phyloP scores from a whole-genome alignment of 1,140 invertebrate genomes.

The Hestina assimilis region DNA sequence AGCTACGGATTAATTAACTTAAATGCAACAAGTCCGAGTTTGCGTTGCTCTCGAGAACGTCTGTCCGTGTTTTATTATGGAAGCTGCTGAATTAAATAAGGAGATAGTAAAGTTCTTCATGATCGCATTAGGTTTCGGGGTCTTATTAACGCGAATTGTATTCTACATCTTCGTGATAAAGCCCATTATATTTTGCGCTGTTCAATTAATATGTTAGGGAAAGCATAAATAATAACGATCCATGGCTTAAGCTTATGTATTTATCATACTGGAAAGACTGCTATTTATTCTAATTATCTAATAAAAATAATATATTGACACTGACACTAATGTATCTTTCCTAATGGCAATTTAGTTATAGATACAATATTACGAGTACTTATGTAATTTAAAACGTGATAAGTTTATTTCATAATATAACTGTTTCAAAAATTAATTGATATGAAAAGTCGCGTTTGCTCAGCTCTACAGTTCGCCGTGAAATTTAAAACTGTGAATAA shows the following conservation, averaged over 20 bases:
- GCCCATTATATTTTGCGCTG: slow-evolving; percentile 6
- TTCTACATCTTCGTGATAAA: slow-evolving; percentile 21
- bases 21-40: slow-evolving; percentile 74
- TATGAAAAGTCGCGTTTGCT: slow-evolving; percentile 49
- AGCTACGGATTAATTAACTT: slow-evolving; percentile 71
- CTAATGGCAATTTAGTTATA: neutral
- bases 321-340: neutral
- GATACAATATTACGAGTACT: neutral
- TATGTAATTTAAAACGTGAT: neutral
- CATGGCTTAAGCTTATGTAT: slow-evolving; percentile 1
- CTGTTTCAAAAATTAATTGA: slow-evolving; percentile 38
- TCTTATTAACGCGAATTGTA: slow-evolving; percentile 16
- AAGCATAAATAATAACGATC: slow-evolving; percentile 17
- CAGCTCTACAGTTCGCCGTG: slow-evolving; percentile 39
- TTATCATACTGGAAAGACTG: neutral
- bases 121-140: slow-evolving; percentile 27
- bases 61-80: slow-evolving; percentile 70
- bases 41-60: slow-evolving; percentile 63
- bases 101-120: slow-evolving; percentile 41
- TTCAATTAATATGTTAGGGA: slow-evolving; percentile 24
- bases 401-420: slow-evolving; percentile 9
- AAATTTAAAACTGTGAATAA: slow-evolving; percentile 37
- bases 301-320: no score
- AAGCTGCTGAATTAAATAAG: slow-evolving; percentile 64
- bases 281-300: neutral